These are phyloP conservation scores for Montipora sp. DNA, from an alignment of 64 coral and sea anemone genomes.

Conservation along the genomic window DNA sequence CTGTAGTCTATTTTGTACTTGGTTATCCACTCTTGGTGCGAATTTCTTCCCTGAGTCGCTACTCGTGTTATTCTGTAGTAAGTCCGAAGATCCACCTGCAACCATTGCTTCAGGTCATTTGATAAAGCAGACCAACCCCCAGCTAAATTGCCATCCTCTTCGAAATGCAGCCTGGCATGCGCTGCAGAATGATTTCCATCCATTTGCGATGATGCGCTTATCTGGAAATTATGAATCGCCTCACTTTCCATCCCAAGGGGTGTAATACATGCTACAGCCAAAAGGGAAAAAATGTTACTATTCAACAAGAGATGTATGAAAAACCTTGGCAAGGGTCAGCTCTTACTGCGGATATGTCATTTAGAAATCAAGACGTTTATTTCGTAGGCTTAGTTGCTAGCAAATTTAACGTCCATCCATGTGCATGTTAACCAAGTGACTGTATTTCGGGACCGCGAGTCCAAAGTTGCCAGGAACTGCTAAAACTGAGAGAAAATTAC, in stretches of 20 bases:
- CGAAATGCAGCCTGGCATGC: constrained; percentile 23
- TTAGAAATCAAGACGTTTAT: too few species aligned
- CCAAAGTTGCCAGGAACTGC: too few species aligned
- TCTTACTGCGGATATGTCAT: neutral
- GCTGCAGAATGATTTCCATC: neutral
- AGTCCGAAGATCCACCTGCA: constrained; percentile 9
- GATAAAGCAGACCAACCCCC: constrained; percentile 18
- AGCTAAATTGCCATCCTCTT: neutral
- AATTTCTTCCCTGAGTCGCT: constrained; percentile 16
- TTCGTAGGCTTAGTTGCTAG: too few species aligned
- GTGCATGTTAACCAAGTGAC: too few species aligned
- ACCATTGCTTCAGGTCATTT: constrained; percentile 7
- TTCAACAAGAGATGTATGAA: neutral
- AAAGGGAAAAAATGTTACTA: neutral
- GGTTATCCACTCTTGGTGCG: constrained; percentile 11
- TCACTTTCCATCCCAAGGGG: constrained; percentile 25
- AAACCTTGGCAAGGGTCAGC: neutral
- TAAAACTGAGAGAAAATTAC: too few species aligned
- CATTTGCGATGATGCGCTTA: constrained; percentile 25
- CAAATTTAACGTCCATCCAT: too few species aligned
- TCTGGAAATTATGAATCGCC: neutral
- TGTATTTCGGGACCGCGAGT: too few species aligned
- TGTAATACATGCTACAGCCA: neutral
- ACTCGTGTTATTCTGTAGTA: neutral
- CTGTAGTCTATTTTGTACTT: constrained; percentile 24